These are phyloP conservation scores for Synodontis membranacea DNA, from an alignment of 2,113 vertebrate genomes.

Conservation along the genomic window DNA sequence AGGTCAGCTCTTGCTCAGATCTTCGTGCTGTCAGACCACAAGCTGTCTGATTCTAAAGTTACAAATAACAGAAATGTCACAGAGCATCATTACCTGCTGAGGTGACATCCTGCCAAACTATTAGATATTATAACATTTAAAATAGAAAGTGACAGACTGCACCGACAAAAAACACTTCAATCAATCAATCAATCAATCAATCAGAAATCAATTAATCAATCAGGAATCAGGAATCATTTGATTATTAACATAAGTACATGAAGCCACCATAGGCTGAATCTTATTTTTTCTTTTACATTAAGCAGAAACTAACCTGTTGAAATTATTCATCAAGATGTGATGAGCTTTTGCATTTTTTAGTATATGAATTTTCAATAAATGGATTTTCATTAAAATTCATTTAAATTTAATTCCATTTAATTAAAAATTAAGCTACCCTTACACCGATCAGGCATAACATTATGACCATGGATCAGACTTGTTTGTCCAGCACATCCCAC, in stretches of 20 bases:
- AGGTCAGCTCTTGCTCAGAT: background rate
- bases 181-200: no score
- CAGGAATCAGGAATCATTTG: background rate
- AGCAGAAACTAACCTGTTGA: background rate
- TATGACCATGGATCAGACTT: no score
- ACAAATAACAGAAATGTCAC: conserved; percentile 5
- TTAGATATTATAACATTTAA: background rate
- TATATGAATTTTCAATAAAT: background rate
- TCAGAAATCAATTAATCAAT: no score
- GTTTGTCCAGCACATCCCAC: no score
- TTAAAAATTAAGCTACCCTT: no score
- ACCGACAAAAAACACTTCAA: background rate
- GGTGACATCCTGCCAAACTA: background rate
- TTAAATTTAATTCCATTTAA: no score
- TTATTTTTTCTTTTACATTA: no score
- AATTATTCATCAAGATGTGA: background rate
- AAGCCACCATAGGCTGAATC: no score
- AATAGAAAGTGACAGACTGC: background rate
- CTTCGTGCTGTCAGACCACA: background rate
- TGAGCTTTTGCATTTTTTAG: background rate
- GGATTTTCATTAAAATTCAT: background rate
- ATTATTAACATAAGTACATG: background rate
- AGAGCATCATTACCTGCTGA: background rate
- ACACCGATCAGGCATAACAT: no score
- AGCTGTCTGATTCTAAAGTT: background rate